Percentiles rank a stretch among this genome's conserved stretches.
phyloP scores from a whole-genome alignment of 2,797 vertebrate genomes.

The Lepus oiostolus region DNA sequence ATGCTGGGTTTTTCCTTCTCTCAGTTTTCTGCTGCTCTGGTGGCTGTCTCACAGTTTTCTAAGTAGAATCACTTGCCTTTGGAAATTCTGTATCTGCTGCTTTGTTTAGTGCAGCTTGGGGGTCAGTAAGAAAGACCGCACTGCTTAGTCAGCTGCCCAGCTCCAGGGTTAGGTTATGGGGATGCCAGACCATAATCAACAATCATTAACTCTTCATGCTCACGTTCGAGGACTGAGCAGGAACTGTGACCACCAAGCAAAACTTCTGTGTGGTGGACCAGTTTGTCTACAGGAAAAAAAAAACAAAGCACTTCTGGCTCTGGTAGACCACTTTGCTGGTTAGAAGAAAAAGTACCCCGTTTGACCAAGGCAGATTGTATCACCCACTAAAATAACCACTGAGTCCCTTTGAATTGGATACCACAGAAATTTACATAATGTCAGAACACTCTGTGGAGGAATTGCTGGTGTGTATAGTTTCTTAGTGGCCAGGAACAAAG shows the following conservation, averaged over 20 bases:
- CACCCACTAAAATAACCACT: conserved; percentile 1
- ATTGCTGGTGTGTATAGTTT: background rate
- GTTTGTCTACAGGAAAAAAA: conserved; percentile 1
- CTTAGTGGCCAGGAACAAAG: background rate
- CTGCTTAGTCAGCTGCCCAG: conserved; percentile 36
- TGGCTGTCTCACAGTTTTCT: background rate
- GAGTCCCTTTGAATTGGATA: conserved; percentile 12
- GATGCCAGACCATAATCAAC: background rate
- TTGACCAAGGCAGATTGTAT: conserved; percentile 35
- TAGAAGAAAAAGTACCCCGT: background rate
- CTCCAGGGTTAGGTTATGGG: conserved; percentile 13
- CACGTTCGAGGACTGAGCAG: background rate
- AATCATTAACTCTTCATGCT: background rate
- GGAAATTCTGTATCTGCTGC: background rate
- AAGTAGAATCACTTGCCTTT: conserved; percentile 34
- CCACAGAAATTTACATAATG: background rate
- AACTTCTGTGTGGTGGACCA: background rate
- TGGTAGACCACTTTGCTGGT: conserved; percentile 3
- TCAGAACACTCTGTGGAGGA: background rate
- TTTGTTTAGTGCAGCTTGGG: conserved; percentile 63
- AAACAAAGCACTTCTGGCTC: background rate
- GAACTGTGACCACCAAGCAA: background rate
- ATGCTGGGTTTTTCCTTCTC: background rate
- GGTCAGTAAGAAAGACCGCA: conserved; percentile 45
- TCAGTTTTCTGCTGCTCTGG: conserved; percentile 7